Percentiles rank a stretch among this genome's conserved stretches.
phyloP scores from a whole-genome alignment of 2,888 invertebrate genomes.

The Amiota mariae region DNA sequence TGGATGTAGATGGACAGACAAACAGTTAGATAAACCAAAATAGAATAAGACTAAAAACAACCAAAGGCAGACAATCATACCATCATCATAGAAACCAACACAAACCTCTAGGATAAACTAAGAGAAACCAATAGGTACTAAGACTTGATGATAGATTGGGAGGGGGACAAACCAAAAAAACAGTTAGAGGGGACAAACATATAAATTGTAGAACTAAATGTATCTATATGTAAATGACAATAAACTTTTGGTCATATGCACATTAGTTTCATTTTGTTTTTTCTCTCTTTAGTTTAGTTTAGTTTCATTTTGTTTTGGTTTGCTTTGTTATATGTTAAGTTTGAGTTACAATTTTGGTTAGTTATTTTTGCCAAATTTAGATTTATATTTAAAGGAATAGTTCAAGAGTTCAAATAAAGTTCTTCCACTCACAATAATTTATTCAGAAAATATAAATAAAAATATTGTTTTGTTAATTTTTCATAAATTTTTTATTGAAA shows the following conservation, averaged over 20 bases:
- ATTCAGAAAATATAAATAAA: no score
- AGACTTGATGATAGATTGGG: no score
- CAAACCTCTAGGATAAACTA: no score
- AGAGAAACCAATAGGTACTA: no score
- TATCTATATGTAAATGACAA: slow-evolving; percentile 24
- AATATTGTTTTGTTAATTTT: no score
- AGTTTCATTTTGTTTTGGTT: neutral
- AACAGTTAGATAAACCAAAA: neutral
- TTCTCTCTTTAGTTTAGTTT: neutral
- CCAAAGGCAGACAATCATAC: neutral
- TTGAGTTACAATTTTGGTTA: neutral
- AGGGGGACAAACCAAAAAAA: no score
- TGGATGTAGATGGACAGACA: neutral
- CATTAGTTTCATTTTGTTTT: slow-evolving; percentile 17
- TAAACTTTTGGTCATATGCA: slow-evolving; percentile 20
- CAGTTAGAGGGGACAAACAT: no score
- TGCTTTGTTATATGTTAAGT: neutral
- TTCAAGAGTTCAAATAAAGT: neutral
- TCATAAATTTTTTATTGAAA: no score
- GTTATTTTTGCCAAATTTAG: slow-evolving; percentile 7
- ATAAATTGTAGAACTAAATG: neutral
- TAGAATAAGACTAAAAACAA: neutral
- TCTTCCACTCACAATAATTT: no score
- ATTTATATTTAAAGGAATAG: neutral
- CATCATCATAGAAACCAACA: no score